Evolutionary conservation across 2,797 vertebrate genomes (phyloP), one percentile per base, ranked within the genome.

Genomic region (Platyrinchus mystaceus): DNA sequence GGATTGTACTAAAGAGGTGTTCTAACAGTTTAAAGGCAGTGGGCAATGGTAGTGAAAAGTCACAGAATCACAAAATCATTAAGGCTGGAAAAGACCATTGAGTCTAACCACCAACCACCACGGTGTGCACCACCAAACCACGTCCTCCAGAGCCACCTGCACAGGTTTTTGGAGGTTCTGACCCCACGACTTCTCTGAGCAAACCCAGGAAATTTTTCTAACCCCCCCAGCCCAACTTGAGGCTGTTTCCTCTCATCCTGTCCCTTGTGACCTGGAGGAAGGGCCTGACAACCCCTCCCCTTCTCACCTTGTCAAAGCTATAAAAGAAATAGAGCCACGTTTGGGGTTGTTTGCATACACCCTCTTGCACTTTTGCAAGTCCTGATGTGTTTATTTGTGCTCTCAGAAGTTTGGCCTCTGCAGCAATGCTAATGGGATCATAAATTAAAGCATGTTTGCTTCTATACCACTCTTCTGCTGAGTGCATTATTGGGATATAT

Each of bases 21-120:
- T 74, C 5, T 28, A 30, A 50, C 27, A 27, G 7, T 77, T 43
- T 22, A 36, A 23, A 53, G n/a, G 9, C 19, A 18, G 24, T 30
- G 67, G 68, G 24, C 13, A 58, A 2, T 3, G 2, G 2, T 14
- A 41, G 15, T 43, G 47, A 46, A n/a, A 63, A 56, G 4, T 36
- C 30, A 41, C 5, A 66, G 46, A 46, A 46, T 66, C 37, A 50
- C 39, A 19, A 62, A 47, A 32, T 14, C 34, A 30, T 19, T 50
- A 10, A 50, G 50, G 28, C 0, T 70, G 71, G 50, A 44, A 50
- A 37, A 19, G 56, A 30, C 11, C 0, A 30, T 17, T 7, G 1
- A 49, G 49, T 26, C 23, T 36, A 56, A 7, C n/a, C 9, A 18
- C 13, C 50, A 70, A 1, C 24, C n/a, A n/a, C 27, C 41, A 8